Percentiles rank a stretch among this genome's conserved stretches.
Evolutionary conservation across 2,888 invertebrate genomes (phyloP).

Genomic region (Lacanobia wlatinum): DNA sequence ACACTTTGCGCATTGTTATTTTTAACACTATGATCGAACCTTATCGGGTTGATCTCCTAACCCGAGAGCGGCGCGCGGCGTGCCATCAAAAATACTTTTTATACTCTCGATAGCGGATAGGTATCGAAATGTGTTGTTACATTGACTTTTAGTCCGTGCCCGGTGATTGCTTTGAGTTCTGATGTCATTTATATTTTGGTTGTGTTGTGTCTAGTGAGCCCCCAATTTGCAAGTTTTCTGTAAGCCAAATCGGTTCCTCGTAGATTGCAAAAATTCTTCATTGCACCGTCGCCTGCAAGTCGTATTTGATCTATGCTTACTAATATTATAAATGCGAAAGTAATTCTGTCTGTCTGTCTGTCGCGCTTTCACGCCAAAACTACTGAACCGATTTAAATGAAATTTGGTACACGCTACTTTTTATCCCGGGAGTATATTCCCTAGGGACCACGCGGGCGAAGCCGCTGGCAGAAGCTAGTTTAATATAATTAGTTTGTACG

Average conservation of each 20-base stretch:
- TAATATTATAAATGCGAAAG: too few species aligned
- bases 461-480: too few species aligned
- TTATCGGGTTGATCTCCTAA: slow-evolving; percentile 82
- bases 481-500: not conserved
- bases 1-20: slow-evolving; percentile 76
- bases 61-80: slow-evolving; percentile 74
- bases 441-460: too few species aligned
- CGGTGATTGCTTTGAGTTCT: slow-evolving; percentile 46
- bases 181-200: slow-evolving; percentile 50
- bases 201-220: slow-evolving; percentile 8
- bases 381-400: too few species aligned
- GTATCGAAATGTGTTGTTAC: slow-evolving; percentile 56
- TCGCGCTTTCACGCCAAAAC: too few species aligned
- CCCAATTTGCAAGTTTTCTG: not conserved
- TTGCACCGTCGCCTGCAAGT: not conserved
- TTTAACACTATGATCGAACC: slow-evolving; percentile 74
- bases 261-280: not conserved
- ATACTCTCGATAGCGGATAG: slow-evolving; percentile 53
- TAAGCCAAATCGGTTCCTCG: not conserved
- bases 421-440: too few species aligned
- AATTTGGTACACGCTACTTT: too few species aligned
- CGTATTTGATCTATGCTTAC: not conserved
- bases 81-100: slow-evolving; percentile 69
- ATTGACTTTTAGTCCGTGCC: slow-evolving; percentile 45
- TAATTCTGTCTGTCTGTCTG: too few species aligned